Conservation (phyloP, 2,888 invertebrate species). For the Epirrita christyi region DNA sequence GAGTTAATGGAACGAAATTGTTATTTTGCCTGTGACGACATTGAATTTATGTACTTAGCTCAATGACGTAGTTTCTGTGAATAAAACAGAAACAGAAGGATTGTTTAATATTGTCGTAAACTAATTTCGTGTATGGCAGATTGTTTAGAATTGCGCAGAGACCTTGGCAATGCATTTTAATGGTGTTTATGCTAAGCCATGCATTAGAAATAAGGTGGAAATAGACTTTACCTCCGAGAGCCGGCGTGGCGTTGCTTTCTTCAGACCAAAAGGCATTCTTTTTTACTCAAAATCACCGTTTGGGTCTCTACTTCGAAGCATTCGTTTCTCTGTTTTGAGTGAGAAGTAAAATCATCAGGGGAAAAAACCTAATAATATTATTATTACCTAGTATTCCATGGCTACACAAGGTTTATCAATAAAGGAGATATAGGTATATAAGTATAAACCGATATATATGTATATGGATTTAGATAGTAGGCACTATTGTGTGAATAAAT, state of each 20-base stretch:
- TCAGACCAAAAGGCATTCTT: neutral
- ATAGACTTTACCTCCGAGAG: no score
- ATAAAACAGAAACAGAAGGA: conserved; percentile 23
- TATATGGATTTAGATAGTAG: no score
- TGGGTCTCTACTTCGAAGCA: neutral
- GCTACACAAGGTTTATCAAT: no score
- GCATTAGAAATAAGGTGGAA: neutral
- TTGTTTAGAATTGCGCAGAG: conserved; percentile 25
- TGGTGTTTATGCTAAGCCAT: conserved; percentile 15
- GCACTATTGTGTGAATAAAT: no score
- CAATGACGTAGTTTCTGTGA: conserved; percentile 39
- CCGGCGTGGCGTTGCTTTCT: no score
- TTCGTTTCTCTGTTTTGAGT: no score
- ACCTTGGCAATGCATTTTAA: conserved; percentile 34
- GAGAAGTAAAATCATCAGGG: no score
- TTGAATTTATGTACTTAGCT: conserved; percentile 20
- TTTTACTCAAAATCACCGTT: neutral
- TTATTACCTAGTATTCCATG: no score
- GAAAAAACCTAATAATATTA: no score
- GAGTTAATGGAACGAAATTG: conserved; percentile 27
- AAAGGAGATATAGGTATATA: no score
- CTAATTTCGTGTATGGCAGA: conserved; percentile 28
- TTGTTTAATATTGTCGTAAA: conserved; percentile 25
- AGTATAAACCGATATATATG: no score
- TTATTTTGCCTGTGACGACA: conserved; percentile 38